A percentile compares a stretch with the other conserved stretches of the same genome.
Conservation (phyloP, 1,140 invertebrate genomes). For the Drosophila nebulosa region DNA sequence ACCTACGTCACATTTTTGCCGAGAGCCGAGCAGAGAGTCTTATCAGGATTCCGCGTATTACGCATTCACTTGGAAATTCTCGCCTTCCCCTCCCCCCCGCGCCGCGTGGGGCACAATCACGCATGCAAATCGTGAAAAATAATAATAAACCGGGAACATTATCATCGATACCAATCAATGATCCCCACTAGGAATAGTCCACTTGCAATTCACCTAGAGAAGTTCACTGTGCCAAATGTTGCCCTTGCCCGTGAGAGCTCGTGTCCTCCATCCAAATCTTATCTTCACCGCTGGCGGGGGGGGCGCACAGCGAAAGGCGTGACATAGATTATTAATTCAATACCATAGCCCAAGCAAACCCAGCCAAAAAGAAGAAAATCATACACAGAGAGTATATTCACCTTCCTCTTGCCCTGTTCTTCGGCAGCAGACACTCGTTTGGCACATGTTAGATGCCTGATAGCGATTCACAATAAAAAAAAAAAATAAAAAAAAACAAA, state of each 20-base stretch:
- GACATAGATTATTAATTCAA: conserved; percentile 53
- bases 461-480: conserved; percentile 39
- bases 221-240: conserved; percentile 59
- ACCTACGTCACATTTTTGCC: conserved; percentile 43
- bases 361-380: conserved; percentile 13
- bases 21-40: conserved; percentile 13
- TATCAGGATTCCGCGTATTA: conserved; percentile 42
- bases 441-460: conserved; percentile 67
- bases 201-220: background rate
- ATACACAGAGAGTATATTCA: background rate
- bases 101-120: conserved; percentile 39
- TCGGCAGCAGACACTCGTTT: conserved; percentile 55
- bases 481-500: too few relatives aligned
- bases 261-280: conserved; percentile 44
- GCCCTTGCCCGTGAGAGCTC: background rate
- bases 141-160: conserved; percentile 31
- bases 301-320: conserved; percentile 15
- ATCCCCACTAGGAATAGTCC: background rate
- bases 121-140: conserved; percentile 46
- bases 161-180: conserved; percentile 18
- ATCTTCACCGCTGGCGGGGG: conserved; percentile 19
- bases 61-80: conserved; percentile 37
- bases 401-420: conserved; percentile 28
- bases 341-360: conserved; percentile 14
- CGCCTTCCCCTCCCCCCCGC: conserved; percentile 32